Evolutionary conservation across 2,797 vertebrate species (phyloP), one percentile per base, ranked within the genome.

Genomic region (Catostomus latipinnis): DNA sequence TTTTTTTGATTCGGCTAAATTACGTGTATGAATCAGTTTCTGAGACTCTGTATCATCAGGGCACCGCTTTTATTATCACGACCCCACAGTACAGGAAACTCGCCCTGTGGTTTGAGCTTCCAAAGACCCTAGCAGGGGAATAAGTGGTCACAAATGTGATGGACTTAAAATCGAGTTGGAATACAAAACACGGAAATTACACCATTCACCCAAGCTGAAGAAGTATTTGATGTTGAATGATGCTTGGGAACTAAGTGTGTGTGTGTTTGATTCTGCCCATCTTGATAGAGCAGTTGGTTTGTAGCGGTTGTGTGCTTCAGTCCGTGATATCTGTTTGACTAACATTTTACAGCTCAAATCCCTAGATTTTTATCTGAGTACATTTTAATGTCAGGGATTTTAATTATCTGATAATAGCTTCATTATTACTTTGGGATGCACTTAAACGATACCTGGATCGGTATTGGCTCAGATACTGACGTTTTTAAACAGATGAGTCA

Each of bases 181-280:
- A 79, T 8, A 79, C 76, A 79, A 79, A 79, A 60, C 60, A 56
- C 49, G 69, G 76, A 79, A 79, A 71, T 79, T 63, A 71, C 69
- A 77, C 14, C 68, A 66, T 14, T 48, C 53, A 52, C 48, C 74
- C 12, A 53, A 22, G 14, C 48, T 52, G 45, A 68, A 76, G 63
- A 43, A 34, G 48, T 56, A 49, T 56, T 71, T 10, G 60, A 12
- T 34, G 34, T 16, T 70, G 49, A 54, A 1, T 62, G 22, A 62
- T 62, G 66, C 34, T 61, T 49, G 12, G 34, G 14, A 58, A 14
- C 7, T 22, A 12, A n/a, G 50, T 70, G 18, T 70, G 8, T 70
- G 18, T 49, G 48, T 49, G 11, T 62, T 49, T 12, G 1, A 16
- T 3, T 4, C 34, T 34, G 34, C 34, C 34, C 34, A 2, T 61